A percentile compares a stretch with the other conserved stretches of the same genome.
These are phyloP conservation scores for Rhagium mordax DNA, from an alignment of 2,888 invertebrate species.

Conservation along the genomic window DNA sequence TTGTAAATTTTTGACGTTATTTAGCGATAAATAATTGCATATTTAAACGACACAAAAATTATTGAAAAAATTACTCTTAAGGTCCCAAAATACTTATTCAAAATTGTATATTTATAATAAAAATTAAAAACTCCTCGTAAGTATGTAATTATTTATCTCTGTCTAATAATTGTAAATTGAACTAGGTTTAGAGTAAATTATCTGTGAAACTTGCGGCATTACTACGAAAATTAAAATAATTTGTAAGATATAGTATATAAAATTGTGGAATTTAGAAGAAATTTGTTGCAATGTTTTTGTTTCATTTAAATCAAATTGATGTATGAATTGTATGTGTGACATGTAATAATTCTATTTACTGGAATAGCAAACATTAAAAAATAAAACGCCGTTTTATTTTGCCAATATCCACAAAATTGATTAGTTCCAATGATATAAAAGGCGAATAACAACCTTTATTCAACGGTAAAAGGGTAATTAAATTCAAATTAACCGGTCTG, in stretches of 20 bases:
- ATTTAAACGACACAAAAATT: conserved; percentile 36
- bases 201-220: conserved; percentile 64
- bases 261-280: conserved; percentile 62
- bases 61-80: not conserved
- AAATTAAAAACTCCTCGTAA: not conserved
- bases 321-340: conserved; percentile 68
- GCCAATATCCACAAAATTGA: too few species aligned
- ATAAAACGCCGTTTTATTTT: conserved; percentile 33
- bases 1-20: conserved; percentile 36
- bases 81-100: not conserved
- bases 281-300: conserved; percentile 64
- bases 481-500: too few species aligned
- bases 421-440: too few species aligned
- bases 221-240: conserved; percentile 59
- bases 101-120: conserved; percentile 33
- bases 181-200: conserved; percentile 60
- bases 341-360: conserved; percentile 66
- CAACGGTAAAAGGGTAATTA: too few species aligned
- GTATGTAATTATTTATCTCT: conserved; percentile 44
- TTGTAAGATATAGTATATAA: conserved; percentile 63
- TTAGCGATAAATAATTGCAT: conserved; percentile 27
- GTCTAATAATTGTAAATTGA: conserved; percentile 46
- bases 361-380: conserved; percentile 68
- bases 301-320: conserved; percentile 63
- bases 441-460: too few species aligned